Base-by-base conservation (phyloP, 2,888 invertebrate genomes). In the Drosophila nigricruria region DNA sequence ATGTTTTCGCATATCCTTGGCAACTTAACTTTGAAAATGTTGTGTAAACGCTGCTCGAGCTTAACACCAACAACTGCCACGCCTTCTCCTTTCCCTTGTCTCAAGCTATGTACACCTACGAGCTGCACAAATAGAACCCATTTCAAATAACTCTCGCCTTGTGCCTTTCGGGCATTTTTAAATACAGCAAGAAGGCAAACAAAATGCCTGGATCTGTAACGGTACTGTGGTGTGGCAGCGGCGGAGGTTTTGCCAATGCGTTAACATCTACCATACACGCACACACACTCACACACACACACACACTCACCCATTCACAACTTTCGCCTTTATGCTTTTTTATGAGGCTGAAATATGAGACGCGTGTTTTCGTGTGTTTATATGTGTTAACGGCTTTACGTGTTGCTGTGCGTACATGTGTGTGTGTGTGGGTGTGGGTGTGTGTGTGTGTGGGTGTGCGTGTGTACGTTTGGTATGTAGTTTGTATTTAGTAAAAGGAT, bases 401-500 rank as follows among this genome's bases (percentile, higher is more conserved):
- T 70, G 70, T 70, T 70, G 70, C 70, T 59, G 58, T 53, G 69
- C 49, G 47, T 59, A 9, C 12, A n/a, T 38, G 25, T 50, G 49
- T 10, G 14, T 42, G 20, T 42, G 12, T 36, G n/a, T 32, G n/a
- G n/a, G n/a, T n/a, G n/a, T n/a, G n/a, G n/a, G n/a, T n/a, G n/a
- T n/a, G n/a, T n/a, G n/a, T n/a, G n/a, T n/a, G 14, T 18, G 10
- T 47, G 54, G 12, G 36, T 32, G 36, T 59, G 40, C 34, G 36
- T 69, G 45, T 53, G 38, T 34, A 14, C 42, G 20, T n/a, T 34
- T 47, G 30, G 61, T 42, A 53, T 68, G 77, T 82, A 84, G 82
- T 84, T 84, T 84, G 72, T 82, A 74, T 82, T 82, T 84, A 82
- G 85, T 65, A 79, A 82, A 82, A 82, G 82, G 85, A 82, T 84